Conservation (phyloP, 2,888 invertebrate species). For the Strigamia maritima region DNA sequence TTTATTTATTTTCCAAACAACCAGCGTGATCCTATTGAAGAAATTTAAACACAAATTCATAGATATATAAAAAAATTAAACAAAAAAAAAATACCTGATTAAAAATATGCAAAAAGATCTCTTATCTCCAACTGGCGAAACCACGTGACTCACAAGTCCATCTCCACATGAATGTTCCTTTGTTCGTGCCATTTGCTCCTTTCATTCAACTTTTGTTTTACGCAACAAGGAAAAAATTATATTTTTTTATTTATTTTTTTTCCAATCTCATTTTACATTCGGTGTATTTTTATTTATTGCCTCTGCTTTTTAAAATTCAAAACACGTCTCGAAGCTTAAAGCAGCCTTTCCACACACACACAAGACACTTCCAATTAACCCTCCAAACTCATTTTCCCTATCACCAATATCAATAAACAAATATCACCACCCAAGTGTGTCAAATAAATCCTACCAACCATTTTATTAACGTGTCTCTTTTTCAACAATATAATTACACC, state of each 20-base stretch:
- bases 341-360: neutral
- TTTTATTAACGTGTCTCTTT: slow-evolving; percentile 19
- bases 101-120: slow-evolving; percentile 13
- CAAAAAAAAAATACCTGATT: neutral
- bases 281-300: neutral
- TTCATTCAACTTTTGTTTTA: slow-evolving; percentile 23
- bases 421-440: slow-evolving; percentile 23
- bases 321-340: neutral
- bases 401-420: slow-evolving; percentile 9
- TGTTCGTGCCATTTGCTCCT: slow-evolving; percentile 13
- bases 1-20: too few relatives aligned
- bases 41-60: neutral
- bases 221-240: neutral
- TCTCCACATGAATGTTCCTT: slow-evolving; percentile 6
- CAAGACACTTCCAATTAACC: slow-evolving; percentile 6
- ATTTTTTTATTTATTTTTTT: neutral
- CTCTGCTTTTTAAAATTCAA: neutral
- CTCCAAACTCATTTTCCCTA: slow-evolving; percentile 23
- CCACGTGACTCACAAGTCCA: slow-evolving; percentile 3
- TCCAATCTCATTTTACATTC: neutral
- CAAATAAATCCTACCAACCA: slow-evolving; percentile 16
- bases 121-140: slow-evolving; percentile 8
- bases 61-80: neutral
- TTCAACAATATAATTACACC: slow-evolving; percentile 15
- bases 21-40: neutral